Conservation (phyloP, 2,113 vertebrate species). For the Platysteira castanea region DNA sequence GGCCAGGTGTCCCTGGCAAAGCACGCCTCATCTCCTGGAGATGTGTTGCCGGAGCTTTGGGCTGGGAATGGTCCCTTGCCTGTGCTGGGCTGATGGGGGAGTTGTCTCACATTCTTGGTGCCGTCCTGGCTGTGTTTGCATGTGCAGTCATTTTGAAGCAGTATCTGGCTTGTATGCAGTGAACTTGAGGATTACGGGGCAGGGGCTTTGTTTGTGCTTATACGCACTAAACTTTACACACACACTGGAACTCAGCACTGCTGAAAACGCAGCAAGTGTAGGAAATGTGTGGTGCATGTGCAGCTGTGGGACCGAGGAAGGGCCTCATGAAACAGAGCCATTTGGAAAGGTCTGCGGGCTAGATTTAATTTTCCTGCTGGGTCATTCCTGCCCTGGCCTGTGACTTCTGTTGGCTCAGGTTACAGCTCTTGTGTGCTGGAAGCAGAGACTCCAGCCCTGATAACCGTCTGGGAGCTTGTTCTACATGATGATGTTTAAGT, state of each 20-base stretch:
- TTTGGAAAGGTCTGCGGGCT: constrained; percentile 11
- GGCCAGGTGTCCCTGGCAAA: not conserved
- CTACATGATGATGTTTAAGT: not conserved
- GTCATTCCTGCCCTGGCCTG: constrained; percentile 47
- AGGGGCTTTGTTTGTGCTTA: not conserved
- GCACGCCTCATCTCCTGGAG: not conserved
- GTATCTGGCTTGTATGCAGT: not conserved
- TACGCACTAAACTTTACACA: rapidly evolving
- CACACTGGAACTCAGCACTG: not conserved
- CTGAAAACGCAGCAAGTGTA: not conserved
- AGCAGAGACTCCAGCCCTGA: not conserved
- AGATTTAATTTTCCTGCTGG: constrained; percentile 41
- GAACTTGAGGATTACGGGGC: not conserved
- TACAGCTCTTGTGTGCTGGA: not conserved
- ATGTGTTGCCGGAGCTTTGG: not conserved
- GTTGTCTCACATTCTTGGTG: not conserved
- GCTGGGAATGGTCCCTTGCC: not conserved
- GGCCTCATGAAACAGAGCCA: not conserved
- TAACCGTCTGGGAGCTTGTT: not conserved
- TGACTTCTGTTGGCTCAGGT: constrained; percentile 11
- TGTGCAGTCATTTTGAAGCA: not conserved
- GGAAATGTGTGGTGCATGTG: not conserved
- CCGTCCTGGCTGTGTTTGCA: not conserved
- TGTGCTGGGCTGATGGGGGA: not conserved
- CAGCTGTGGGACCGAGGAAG: not conserved